Evolutionary conservation across 2,888 invertebrate species (phyloP).

Genomic region (Meteorus cinctellus): DNA sequence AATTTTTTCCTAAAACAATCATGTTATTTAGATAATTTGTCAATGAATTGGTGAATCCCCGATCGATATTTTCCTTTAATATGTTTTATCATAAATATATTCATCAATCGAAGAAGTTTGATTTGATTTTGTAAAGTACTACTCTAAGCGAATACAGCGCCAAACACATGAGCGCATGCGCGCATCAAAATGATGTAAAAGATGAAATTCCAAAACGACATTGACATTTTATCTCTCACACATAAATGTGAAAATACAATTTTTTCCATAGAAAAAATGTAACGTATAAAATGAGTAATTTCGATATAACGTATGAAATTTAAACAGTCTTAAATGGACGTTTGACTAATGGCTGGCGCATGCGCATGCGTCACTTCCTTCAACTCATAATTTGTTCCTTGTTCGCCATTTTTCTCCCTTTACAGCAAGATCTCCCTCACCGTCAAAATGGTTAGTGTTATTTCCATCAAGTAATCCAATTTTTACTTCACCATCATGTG

Average conservation of each 20-base stretch:
- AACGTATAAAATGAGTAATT: neutral
- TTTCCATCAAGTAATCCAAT: conserved; percentile 56
- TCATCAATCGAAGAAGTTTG: neutral
- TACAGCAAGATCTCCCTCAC: conserved; percentile 44
- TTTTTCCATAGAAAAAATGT: neutral
- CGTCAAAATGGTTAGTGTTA: conserved; percentile 62
- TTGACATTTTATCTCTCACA: no score
- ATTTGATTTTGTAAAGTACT: no score
- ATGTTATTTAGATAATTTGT: no score
- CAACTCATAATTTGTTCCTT: neutral
- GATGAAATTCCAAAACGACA: no score
- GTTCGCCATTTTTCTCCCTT: conserved; percentile 49
- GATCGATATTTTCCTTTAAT: neutral
- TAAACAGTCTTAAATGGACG: neutral
- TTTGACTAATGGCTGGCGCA: neutral
- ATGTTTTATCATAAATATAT: neutral
- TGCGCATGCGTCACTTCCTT: neutral
- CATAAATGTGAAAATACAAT: no score
- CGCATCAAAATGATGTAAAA: no score
- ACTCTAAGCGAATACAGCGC: no score
- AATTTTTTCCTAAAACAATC: no score
- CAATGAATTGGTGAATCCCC: no score
- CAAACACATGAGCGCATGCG: no score
- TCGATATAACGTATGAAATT: no score
- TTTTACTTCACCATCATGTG: conserved; percentile 56